Base-by-base conservation (phyloP, 2,797 vertebrate species). In the Xenops minutus region DNA sequence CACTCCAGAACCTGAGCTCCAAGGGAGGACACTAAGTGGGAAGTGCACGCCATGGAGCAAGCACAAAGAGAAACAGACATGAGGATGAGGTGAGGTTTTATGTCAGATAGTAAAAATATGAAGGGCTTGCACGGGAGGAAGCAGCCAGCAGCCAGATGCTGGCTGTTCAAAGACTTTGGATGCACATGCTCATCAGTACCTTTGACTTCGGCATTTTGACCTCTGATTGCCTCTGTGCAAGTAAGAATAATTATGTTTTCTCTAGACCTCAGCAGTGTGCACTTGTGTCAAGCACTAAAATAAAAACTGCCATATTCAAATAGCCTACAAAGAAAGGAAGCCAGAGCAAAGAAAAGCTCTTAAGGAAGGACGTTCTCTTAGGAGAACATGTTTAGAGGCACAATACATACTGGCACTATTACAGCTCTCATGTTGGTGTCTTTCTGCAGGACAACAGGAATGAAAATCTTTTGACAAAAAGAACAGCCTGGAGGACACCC, bases 1-100 rank as follows among this genome's bases (percentile, higher is more conserved):
- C 20, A 1, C 76, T 58, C 59, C 83, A 83, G 48, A 74, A 62
- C 36, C 29, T 46, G 15, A 55, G 32, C 41, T 49, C 30, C 66
- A 44, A 8, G 8, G 3, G 6, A 55, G 44, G 27, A 37, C 0
- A 2, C 17, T 8, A 39, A 58, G 30, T 12, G 7, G 30, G 36
- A 78, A 63, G 26, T 1, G 0, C 22, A 13, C 0, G 0, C 30
- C 43, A 15, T 7, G 19, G 37, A 22, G 2, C 10, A 7, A 8
- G 32, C 26, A 20, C 12, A 27, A 15, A 56, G 34, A 79, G 48
- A 59, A 81, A 56, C 3, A 46, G 43, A 11, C 14, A 4, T 14
- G 30, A 41, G 20, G 21, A 18, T 1, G 0, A 21, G 6, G 13
- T 9, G 3, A 82, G 12, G 26, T 24, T 87, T 76, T 44, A 27